Evolutionary conservation across 2,888 invertebrate genomes (phyloP).

Genomic region (Drosophila buzzatii): DNA sequence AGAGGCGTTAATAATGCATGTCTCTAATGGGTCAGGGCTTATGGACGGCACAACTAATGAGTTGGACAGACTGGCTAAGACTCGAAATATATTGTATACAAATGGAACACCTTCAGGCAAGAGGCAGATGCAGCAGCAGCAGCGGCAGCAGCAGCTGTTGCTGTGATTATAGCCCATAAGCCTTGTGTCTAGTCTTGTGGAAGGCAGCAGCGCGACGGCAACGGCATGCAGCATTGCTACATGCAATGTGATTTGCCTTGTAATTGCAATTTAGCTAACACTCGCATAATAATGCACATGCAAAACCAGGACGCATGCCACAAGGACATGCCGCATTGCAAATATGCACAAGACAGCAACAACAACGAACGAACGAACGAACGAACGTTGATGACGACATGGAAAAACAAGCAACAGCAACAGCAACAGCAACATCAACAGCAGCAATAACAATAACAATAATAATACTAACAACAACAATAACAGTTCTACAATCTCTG

Average conservation of each 20-base stretch:
- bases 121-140: slow-evolving; percentile 6
- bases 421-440: slow-evolving; percentile 15
- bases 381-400: slow-evolving; percentile 42
- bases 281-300: slow-evolving; percentile 69
- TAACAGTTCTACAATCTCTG: slow-evolving; percentile 17
- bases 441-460: slow-evolving; percentile 27
- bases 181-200: slow-evolving; percentile 14
- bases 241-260: slow-evolving; percentile 66
- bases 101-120: slow-evolving; percentile 62
- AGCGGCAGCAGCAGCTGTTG: slow-evolving; percentile 13
- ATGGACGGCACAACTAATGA: slow-evolving; percentile 66
- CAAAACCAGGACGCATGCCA: slow-evolving; percentile 43
- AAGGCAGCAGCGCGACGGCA: not conserved
- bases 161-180: slow-evolving; percentile 43
- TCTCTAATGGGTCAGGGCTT: slow-evolving; percentile 59
- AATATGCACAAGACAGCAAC: slow-evolving; percentile 40
- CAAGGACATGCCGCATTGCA: slow-evolving; percentile 44
- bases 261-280: slow-evolving; percentile 78
- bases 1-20: slow-evolving; percentile 68
- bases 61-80: slow-evolving; percentile 29
- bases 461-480: slow-evolving; percentile 35
- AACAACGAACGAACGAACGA: slow-evolving; percentile 3
- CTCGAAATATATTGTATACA: slow-evolving; percentile 36
- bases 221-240: slow-evolving; percentile 43
- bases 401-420: slow-evolving; percentile 49